Percentiles rank a stretch among this genome's conserved stretches.
phyloP scores from a whole-genome alignment of 2,113 vertebrate genomes.

The Campylomormyrus numenius region DNA sequence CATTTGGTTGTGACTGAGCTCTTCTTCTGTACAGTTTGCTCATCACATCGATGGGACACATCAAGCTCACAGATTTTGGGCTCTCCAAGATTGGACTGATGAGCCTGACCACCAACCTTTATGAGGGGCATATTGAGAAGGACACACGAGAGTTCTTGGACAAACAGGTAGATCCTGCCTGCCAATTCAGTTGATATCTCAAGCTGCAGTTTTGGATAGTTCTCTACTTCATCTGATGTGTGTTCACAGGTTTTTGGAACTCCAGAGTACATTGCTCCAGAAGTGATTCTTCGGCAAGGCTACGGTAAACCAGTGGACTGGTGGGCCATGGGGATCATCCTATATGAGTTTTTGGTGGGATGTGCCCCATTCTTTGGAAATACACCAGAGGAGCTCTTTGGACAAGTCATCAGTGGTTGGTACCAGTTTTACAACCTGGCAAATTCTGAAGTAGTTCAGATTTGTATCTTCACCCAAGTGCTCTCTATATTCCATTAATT shows the following conservation, averaged over 20 bases:
- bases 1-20: not conserved
- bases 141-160: slow-evolving; percentile 88
- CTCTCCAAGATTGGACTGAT: slow-evolving; percentile 92
- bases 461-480: not conserved
- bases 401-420: slow-evolving; percentile 91
- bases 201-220: not conserved
- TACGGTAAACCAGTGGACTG: slow-evolving; percentile 93
- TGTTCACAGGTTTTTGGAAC: slow-evolving; percentile 83
- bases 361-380: slow-evolving; percentile 94
- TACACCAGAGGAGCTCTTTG: slow-evolving; percentile 88
- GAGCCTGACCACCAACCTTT: slow-evolving; percentile 96
- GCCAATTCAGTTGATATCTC: not conserved
- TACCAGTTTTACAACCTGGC: not conserved
- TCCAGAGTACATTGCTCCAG: slow-evolving; percentile 87
- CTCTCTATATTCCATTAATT: not conserved
- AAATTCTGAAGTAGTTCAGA: not conserved
- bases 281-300: slow-evolving; percentile 87
- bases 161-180: slow-evolving; percentile 70
- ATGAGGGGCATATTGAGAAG: slow-evolving; percentile 91
- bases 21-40: slow-evolving; percentile 64
- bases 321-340: slow-evolving; percentile 95
- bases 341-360: slow-evolving; percentile 89
- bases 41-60: slow-evolving; percentile 92
- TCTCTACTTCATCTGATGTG: not conserved
- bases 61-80: slow-evolving; percentile 92